These are phyloP conservation scores for Antechinus stuartii DNA, from an alignment of 2,113 vertebrate species.

Conservation along the genomic window DNA sequence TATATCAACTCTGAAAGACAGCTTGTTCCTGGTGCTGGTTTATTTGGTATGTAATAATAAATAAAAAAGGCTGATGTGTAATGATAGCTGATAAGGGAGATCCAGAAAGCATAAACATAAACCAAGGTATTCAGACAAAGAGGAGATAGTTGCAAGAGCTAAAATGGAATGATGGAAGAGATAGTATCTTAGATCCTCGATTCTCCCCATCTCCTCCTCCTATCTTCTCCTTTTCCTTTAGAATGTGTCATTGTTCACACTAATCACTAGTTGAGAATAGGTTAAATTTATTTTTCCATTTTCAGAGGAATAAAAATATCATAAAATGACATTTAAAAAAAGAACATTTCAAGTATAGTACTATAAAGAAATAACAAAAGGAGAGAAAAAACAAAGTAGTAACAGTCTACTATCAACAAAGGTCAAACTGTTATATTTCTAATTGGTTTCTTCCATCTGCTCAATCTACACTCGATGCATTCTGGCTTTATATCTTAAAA, in stretches of 20 bases:
- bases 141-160: not conserved
- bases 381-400: constrained; percentile 40
- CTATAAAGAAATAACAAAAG: constrained; percentile 24
- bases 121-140: not conserved
- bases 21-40: not conserved
- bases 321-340: constrained; percentile 22
- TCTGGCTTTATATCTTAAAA: constrained; percentile 8
- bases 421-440: constrained; percentile 18
- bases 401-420: constrained; percentile 38
- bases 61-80: not conserved
- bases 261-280: no score
- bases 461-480: constrained; percentile 15
- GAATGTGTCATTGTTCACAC: no score
- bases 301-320: constrained; percentile 24
- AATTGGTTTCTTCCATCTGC: not conserved
- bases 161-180: not conserved
- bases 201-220: no score
- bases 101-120: not conserved
- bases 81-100: not conserved
- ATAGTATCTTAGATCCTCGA: not conserved
- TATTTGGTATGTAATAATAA: not conserved
- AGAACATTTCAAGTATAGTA: not conserved
- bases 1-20: not conserved
- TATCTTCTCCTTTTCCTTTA: no score
- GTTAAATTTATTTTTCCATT: not conserved